Conservation (phyloP, 1,140 invertebrate genomes). For the Danaus plexippus region DNA sequence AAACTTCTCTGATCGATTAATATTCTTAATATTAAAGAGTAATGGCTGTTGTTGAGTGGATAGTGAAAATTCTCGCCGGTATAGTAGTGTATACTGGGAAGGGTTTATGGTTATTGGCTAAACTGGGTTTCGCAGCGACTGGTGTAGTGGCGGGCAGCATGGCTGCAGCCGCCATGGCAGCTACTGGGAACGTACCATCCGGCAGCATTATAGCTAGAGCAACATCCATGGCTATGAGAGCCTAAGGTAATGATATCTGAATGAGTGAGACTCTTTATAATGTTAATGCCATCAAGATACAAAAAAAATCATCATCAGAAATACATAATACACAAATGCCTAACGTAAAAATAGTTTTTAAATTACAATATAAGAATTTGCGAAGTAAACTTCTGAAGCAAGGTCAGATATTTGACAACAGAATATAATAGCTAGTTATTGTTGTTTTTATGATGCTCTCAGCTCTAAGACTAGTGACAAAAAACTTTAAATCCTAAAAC, state of each 20-base stretch:
- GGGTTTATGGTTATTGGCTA: constrained; percentile 23
- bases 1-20: not conserved
- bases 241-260: not conserved
- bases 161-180: constrained; percentile 26
- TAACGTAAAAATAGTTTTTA: too few species aligned
- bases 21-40: constrained; percentile 14
- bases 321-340: too few species aligned
- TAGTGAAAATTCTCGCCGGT: constrained; percentile 22
- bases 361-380: too few species aligned
- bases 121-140: constrained; percentile 21
- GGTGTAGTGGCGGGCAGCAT: constrained; percentile 26
- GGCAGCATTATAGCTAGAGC: constrained; percentile 25
- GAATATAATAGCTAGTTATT: too few species aligned
- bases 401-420: too few species aligned
- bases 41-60: constrained; percentile 13
- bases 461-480: too few species aligned
- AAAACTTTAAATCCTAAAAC: too few species aligned
- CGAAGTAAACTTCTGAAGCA: too few species aligned
- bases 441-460: too few species aligned
- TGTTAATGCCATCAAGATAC: too few species aligned
- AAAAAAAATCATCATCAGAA: too few species aligned
- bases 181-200: constrained; percentile 25
- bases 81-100: constrained; percentile 28
- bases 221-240: constrained; percentile 24
- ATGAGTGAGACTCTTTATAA: too few species aligned